Conservation (phyloP, 2,888 invertebrate genomes). For the Tetranychus truncatus region DNA sequence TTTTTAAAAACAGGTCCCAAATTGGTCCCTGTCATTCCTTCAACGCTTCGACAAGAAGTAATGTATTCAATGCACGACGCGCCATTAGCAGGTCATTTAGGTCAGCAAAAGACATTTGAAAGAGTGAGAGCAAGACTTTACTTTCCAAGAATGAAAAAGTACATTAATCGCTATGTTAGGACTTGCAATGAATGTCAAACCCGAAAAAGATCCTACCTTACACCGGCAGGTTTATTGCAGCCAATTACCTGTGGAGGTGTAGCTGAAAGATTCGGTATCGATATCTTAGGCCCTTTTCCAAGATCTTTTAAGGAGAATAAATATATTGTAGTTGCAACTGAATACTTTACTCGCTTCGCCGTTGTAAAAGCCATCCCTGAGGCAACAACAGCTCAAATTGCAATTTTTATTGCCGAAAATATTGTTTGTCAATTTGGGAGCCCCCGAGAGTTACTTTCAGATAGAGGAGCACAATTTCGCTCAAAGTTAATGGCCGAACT, state of each 20-base stretch:
- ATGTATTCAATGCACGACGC: too few relatives aligned
- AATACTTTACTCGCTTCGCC: conserved; percentile 23
- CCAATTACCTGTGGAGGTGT: conserved; percentile 13
- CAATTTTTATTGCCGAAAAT: conserved; percentile 22
- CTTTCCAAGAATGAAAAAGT: conserved; percentile 11
- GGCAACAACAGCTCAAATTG: conserved; percentile 21
- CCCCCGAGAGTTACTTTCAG: conserved; percentile 23
- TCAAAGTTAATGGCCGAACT: background rate
- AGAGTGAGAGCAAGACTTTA: conserved; percentile 12
- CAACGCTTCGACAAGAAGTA: too few relatives aligned
- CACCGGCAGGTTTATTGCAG: conserved; percentile 9
- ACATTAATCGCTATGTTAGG: conserved; percentile 15
- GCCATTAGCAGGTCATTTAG: too few relatives aligned
- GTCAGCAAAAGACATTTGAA: too few relatives aligned
- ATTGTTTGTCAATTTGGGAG: conserved; percentile 24
- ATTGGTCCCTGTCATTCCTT: too few relatives aligned
- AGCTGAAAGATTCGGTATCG: conserved; percentile 19
- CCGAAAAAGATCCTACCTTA: conserved; percentile 10
- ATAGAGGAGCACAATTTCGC: conserved; percentile 19
- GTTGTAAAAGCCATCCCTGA: conserved; percentile 22
- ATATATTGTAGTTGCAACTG: conserved; percentile 23
- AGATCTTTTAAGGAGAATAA: conserved; percentile 20
- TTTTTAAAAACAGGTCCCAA: too few relatives aligned
- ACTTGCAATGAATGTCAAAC: conserved; percentile 11
- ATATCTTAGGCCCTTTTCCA: conserved; percentile 23